These are phyloP conservation scores for Gymnosoma rotundatum DNA, from an alignment of 2,888 invertebrate genomes.

Conservation along the genomic window DNA sequence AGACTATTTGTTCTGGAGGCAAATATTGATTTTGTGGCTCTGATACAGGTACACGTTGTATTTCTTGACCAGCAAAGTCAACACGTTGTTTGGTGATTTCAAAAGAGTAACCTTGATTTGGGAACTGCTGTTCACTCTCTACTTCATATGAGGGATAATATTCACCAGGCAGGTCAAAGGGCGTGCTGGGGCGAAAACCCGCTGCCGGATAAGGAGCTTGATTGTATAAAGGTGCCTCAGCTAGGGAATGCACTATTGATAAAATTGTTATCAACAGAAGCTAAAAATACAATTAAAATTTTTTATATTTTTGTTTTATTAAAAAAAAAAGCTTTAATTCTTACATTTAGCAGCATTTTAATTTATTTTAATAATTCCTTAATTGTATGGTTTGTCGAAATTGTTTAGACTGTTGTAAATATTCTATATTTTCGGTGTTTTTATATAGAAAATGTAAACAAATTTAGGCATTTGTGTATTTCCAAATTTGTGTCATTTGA, in stretches of 20 bases:
- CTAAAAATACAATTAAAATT: constrained; percentile 60
- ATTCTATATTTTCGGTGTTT: constrained; percentile 55
- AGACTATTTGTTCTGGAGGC: constrained; percentile 72
- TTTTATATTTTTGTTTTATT: background rate
- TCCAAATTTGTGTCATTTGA: constrained; percentile 37
- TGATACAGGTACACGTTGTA: constrained; percentile 66
- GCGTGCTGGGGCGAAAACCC: constrained; percentile 81
- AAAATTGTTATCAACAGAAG: constrained; percentile 70
- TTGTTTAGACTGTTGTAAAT: constrained; percentile 54
- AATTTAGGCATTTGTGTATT: constrained; percentile 31
- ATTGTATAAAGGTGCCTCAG: constrained; percentile 73
- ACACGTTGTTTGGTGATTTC: constrained; percentile 78
- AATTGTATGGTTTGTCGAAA: constrained; percentile 31
- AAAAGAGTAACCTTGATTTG: constrained; percentile 62
- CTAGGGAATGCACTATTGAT: constrained; percentile 60
- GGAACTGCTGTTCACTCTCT: constrained; percentile 58
- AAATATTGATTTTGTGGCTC: constrained; percentile 75
- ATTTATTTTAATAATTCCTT: constrained; percentile 11
- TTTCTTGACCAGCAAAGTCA: constrained; percentile 76
- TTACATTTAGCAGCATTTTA: constrained; percentile 60
- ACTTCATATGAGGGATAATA: constrained; percentile 72
- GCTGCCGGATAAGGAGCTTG: constrained; percentile 80
- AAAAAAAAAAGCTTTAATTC: constrained; percentile 4
- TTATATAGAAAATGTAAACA: constrained; percentile 56
- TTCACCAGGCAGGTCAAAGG: constrained; percentile 80